Evolutionary conservation across 2,888 invertebrate species (phyloP).

Genomic region (Polyommatus icarus): DNA sequence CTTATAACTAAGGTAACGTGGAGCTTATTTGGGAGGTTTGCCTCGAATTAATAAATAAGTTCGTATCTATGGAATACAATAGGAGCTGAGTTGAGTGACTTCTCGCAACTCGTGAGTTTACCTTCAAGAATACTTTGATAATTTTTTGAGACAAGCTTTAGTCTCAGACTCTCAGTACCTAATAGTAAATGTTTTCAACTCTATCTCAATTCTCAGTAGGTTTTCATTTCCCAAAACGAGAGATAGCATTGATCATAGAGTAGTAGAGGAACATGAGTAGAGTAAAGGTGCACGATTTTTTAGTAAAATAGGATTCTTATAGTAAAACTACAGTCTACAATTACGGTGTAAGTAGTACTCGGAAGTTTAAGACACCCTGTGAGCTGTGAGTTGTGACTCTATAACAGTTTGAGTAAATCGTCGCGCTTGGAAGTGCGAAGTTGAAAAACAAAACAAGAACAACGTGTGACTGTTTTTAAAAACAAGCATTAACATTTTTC

Average conservation of each 20-base stretch:
- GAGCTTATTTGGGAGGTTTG: background rate
- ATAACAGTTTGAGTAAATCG: background rate
- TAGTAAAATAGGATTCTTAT: too few species aligned
- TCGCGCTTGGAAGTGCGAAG: background rate
- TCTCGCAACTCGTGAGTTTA: background rate
- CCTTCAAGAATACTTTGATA: background rate
- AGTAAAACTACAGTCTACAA: too few species aligned
- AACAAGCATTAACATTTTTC: slow-evolving; percentile 18
- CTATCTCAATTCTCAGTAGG: too few species aligned
- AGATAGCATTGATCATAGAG: too few species aligned
- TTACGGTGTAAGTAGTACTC: too few species aligned
- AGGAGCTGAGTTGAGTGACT: background rate
- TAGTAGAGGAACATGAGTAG: too few species aligned
- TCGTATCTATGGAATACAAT: background rate
- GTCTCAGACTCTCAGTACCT: too few species aligned
- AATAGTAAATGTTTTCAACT: too few species aligned
- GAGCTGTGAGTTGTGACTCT: background rate
- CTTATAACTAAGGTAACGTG: background rate
- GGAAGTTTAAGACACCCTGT: background rate
- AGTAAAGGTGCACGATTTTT: too few species aligned
- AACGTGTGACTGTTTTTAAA: background rate
- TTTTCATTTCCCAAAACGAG: too few species aligned
- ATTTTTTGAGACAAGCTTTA: background rate
- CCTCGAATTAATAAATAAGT: background rate
- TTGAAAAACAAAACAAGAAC: background rate